A percentile compares a stretch with the other conserved stretches of the same genome.
These are phyloP conservation scores for Leucoraja erinaceus DNA, from an alignment of 2,113 vertebrate genomes.

Conservation along the genomic window DNA sequence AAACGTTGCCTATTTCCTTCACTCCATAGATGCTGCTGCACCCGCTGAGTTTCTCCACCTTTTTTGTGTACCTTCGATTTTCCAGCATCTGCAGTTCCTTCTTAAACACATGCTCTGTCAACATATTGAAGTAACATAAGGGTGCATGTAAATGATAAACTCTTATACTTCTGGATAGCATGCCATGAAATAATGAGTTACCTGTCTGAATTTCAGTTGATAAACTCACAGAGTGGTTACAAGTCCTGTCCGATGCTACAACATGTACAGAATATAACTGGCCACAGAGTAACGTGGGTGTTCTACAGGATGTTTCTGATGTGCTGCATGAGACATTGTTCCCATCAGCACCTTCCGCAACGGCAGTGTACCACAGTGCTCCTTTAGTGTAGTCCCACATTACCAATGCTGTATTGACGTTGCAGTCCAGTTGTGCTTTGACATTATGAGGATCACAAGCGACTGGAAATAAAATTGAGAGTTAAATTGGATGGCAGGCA, in stretches of 20 bases:
- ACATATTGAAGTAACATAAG: too few relatives aligned
- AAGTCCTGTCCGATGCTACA: slow-evolving; percentile 45
- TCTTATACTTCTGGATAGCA: too few relatives aligned
- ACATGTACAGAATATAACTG: slow-evolving; percentile 49
- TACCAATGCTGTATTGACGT: slow-evolving; percentile 46
- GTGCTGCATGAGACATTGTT: slow-evolving; percentile 48
- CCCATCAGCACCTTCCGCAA: slow-evolving; percentile 46
- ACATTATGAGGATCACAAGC: not conserved
- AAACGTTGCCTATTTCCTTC: too few relatives aligned
- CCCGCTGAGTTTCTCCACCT: too few relatives aligned
- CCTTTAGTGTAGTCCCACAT: slow-evolving; percentile 49
- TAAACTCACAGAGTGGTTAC: slow-evolving; percentile 49
- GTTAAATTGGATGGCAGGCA: not conserved
- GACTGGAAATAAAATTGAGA: slow-evolving; percentile 10
- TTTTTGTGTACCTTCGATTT: too few relatives aligned
- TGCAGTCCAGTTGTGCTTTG: slow-evolving; percentile 47
- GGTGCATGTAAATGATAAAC: too few relatives aligned
- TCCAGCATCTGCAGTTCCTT: too few relatives aligned
- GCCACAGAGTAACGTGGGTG: slow-evolving; percentile 52
- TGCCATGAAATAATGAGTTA: slow-evolving; percentile 39
- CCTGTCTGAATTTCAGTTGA: slow-evolving; percentile 52
- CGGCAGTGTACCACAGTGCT: slow-evolving; percentile 44
- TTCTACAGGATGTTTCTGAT: slow-evolving; percentile 47
- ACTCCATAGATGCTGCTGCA: too few relatives aligned
- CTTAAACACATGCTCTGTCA: too few relatives aligned